A percentile compares a stretch with the other conserved stretches of the same genome.
These are phyloP conservation scores for Stenodema calcarata DNA, from an alignment of 2,888 invertebrate species.

Conservation along the genomic window DNA sequence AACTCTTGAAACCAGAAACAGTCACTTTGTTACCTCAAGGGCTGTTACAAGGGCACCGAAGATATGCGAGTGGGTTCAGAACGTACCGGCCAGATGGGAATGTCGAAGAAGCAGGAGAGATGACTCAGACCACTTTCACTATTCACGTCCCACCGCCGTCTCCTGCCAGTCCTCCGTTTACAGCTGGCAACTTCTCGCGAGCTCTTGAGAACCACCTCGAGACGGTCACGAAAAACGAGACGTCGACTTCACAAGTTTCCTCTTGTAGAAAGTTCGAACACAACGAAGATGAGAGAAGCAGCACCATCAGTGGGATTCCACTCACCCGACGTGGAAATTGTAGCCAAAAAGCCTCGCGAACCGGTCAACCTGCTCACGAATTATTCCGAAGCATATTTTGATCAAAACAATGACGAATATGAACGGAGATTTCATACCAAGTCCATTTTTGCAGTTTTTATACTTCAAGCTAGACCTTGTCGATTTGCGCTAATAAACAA, in stretches of 20 bases:
- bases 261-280: neutral
- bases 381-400: no score
- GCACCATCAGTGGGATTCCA: neutral
- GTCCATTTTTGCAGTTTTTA: no score
- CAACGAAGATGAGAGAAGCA: neutral
- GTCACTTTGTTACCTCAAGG: no score
- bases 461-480: no score
- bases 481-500: no score
- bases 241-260: neutral
- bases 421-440: no score
- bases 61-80: conserved; percentile 3
- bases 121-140: conserved; percentile 11
- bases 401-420: no score
- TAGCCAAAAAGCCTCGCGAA: no score
- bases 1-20: no score
- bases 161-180: neutral
- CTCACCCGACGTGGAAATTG: no score
- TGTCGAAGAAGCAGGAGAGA: neutral
- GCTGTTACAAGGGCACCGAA: neutral
- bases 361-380: no score
- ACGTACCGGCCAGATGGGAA: neutral
- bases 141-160: neutral
- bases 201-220: neutral
- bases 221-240: neutral
- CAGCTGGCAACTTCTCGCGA: neutral